A percentile compares a stretch with the other conserved stretches of the same genome.
phyloP scores from a whole-genome alignment of 2,797 vertebrate species.

The Scarus forsteni region DNA sequence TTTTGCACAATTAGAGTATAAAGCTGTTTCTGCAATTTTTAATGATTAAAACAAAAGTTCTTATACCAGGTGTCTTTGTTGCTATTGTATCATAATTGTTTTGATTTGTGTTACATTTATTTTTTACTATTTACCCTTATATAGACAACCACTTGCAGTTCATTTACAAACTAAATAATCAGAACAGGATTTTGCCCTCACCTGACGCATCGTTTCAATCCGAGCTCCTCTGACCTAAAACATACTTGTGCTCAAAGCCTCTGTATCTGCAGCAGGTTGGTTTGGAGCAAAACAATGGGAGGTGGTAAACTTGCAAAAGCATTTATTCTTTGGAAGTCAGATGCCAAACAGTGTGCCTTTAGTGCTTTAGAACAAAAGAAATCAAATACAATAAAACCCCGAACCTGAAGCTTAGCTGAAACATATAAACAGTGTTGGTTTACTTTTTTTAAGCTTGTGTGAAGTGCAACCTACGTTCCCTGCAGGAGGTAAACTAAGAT shows the following conservation, averaged over 20 bases:
- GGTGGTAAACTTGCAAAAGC: constrained; percentile 59
- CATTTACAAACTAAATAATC: too few species aligned
- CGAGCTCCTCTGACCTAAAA: too few species aligned
- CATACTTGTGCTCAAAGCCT: neutral
- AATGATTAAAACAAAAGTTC: too few species aligned
- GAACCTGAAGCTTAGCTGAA: constrained; percentile 60
- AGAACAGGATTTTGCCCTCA: too few species aligned
- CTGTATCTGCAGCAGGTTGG: neutral
- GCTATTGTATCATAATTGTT: too few species aligned
- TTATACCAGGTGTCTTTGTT: too few species aligned
- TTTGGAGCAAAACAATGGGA: neutral
- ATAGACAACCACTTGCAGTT: too few species aligned
- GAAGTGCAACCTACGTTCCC: constrained; percentile 56
- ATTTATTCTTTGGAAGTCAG: constrained; percentile 64
- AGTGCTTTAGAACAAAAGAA: constrained; percentile 46
- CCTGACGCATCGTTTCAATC: too few species aligned
- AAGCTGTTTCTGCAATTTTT: too few species aligned
- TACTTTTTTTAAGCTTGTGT: constrained; percentile 9
- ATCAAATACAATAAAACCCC: constrained; percentile 53
- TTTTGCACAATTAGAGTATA: too few species aligned
- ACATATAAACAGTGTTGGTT: constrained; percentile 23
- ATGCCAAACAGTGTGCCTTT: constrained; percentile 48
- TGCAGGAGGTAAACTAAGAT: constrained; percentile 3
- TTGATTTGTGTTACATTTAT: too few species aligned
- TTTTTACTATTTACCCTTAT: too few species aligned